A percentile compares a stretch with the other conserved stretches of the same genome.
phyloP scores from a whole-genome alignment of 2,888 invertebrate species.

The Nomada flava region DNA sequence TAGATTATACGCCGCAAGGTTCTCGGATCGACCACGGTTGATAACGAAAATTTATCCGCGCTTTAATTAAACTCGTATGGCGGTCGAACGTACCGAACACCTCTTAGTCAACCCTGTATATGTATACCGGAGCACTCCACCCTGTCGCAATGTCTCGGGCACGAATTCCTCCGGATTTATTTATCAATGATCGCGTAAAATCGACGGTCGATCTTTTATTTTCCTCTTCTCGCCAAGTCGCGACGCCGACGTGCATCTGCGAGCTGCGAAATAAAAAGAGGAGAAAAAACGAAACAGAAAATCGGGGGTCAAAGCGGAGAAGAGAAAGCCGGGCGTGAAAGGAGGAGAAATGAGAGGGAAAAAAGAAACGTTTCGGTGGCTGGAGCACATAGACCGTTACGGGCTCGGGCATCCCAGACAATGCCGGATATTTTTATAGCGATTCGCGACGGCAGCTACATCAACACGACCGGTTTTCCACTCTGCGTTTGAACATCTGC shows the following conservation, averaged over 20 bases:
- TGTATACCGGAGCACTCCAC: no score
- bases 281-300: neutral
- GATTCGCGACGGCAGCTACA: slow-evolving; percentile 84
- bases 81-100: no score
- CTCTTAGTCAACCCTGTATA: no score
- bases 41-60: no score
- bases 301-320: neutral
- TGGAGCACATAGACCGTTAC: slow-evolving; percentile 72
- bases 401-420: slow-evolving; percentile 78
- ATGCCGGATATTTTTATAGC: slow-evolving; percentile 84
- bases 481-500: slow-evolving; percentile 81
- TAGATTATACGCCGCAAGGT: no score
- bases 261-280: slow-evolving; percentile 2
- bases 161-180: no score
- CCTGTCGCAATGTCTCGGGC: no score
- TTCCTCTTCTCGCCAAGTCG: no score
- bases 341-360: slow-evolving; percentile 2
- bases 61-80: no score
- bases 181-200: no score
- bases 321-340: slow-evolving; percentile 5
- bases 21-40: no score
- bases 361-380: slow-evolving; percentile 65
- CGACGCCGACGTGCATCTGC: slow-evolving; percentile 14
- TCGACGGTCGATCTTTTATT: no score
- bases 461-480: slow-evolving; percentile 84